A percentile compares a stretch with the other conserved stretches of the same genome.
phyloP scores from a whole-genome alignment of 92 coral and sea anemone species.

The Phymanthus crucifer region DNA sequence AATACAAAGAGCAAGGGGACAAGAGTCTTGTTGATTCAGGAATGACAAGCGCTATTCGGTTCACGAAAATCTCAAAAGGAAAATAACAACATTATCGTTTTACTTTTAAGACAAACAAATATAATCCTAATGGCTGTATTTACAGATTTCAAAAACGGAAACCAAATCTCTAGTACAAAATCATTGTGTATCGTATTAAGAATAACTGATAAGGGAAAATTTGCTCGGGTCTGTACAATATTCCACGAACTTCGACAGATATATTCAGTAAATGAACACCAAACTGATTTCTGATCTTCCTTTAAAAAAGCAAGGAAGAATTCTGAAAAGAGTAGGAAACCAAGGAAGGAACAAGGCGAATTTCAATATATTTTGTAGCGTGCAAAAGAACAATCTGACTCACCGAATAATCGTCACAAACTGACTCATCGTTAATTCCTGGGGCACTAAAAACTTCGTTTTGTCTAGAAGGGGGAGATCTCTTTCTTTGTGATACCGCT shows the following conservation, averaged over 20 bases:
- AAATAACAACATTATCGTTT: neutral
- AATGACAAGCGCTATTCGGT: neutral
- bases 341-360: neutral
- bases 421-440: constrained; percentile 97
- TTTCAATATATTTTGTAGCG: neutral
- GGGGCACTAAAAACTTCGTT: constrained; percentile 96
- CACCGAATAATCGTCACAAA: constrained; percentile 97
- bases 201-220: neutral
- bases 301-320: neutral
- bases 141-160: constrained; percentile 2
- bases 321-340: neutral
- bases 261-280: neutral
- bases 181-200: neutral
- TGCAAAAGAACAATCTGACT: constrained; percentile 19
- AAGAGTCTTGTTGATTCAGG: constrained; percentile 7
- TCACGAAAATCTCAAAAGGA: neutral
- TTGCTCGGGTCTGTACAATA: neutral
- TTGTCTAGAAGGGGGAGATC: constrained; percentile 91
- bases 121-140: neutral
- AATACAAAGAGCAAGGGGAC: neutral
- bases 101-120: neutral
- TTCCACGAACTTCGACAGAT: neutral
- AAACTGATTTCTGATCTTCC: neutral
- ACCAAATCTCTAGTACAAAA: neutral
- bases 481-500: constrained; percentile 94